These are phyloP conservation scores for Megamerina dolium DNA, from an alignment of 2,888 invertebrate species.

Conservation along the genomic window DNA sequence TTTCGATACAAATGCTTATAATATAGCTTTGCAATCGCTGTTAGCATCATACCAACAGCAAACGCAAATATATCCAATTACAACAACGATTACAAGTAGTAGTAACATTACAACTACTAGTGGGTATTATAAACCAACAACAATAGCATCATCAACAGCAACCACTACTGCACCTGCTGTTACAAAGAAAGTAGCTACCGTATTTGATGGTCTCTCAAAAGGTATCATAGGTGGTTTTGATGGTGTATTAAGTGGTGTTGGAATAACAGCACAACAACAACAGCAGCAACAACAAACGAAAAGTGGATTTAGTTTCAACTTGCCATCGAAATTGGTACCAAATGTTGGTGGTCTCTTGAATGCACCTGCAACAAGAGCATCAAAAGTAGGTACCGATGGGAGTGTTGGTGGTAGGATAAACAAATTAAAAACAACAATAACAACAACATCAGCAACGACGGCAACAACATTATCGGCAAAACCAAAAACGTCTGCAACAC, in stretches of 20 bases:
- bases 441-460: slow-evolving; percentile 3
- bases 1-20: background rate
- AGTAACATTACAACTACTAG: too few species aligned
- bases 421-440: too few species aligned
- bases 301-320: slow-evolving; percentile 35
- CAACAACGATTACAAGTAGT: too few species aligned
- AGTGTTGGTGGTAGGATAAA: too few species aligned
- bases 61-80: too few species aligned
- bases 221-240: slow-evolving; percentile 42
- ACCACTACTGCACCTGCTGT: slow-evolving; percentile 45
- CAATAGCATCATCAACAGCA: slow-evolving; percentile 41
- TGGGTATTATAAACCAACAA: too few species aligned
- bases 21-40: too few species aligned
- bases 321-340: slow-evolving; percentile 42
- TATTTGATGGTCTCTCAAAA: slow-evolving; percentile 39
- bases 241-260: slow-evolving; percentile 36
- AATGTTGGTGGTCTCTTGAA: slow-evolving; percentile 34
- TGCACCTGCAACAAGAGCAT: slow-evolving; percentile 12
- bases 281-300: slow-evolving; percentile 20
- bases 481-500: slow-evolving; percentile 5
- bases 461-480: slow-evolving; percentile 13
- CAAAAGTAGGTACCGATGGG: slow-evolving; percentile 2
- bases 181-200: slow-evolving; percentile 39
- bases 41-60: too few species aligned
- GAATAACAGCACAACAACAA: slow-evolving; percentile 17